Base-by-base conservation (phyloP, 1,140 invertebrate species). In the Drosophila watanabei region DNA sequence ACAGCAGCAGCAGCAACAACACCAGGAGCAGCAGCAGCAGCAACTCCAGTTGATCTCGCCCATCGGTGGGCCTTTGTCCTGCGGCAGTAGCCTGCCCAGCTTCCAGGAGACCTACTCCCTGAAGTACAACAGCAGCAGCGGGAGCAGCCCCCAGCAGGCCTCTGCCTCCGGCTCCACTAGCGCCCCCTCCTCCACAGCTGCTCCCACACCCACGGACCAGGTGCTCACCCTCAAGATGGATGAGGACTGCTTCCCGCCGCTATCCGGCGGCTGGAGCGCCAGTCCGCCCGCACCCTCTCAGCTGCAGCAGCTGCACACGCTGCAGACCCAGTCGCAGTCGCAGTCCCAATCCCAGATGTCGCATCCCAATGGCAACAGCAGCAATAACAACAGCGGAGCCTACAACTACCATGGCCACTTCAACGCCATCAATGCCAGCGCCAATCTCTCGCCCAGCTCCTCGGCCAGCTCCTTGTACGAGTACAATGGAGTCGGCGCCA, bases 41-140 rank as follows among this genome's bases (percentile, higher is more conserved):
- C 80, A 88, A 41, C 69, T 89, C 30, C 83, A 83, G 64, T 66
- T 79, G 82, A 89, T 81, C 84, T 92, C 85, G 68, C 80, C 86
- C 59, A 83, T 86, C 57, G 68, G 93, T 68, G 75, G 81, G 45
- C 71, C 87, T 6, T 66, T 92, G 18, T 92, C 89, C 9, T 70
- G 94, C 82, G 95, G 94, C 63, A 95, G 96, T 48, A 95, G 96
- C 37, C 93, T 97, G 68, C 97, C 97, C 54, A 97, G 96, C 94
- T 98, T 97, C 94, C 96, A 97, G 94, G 97, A 97, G 93, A 97
- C 96, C 32, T 97, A 97, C 92, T 97, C 96, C 37, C 95, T 96
- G 41, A 95, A 95, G 57, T 96, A 96, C 41, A 90, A 69, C 72
- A 82, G 77, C 66, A 85, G 73, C 72, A 77, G 75, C 56, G 78